Percentiles rank a stretch among this genome's conserved stretches.
phyloP scores from a whole-genome alignment of 2,888 invertebrate species.

The Brachyptera risi region DNA sequence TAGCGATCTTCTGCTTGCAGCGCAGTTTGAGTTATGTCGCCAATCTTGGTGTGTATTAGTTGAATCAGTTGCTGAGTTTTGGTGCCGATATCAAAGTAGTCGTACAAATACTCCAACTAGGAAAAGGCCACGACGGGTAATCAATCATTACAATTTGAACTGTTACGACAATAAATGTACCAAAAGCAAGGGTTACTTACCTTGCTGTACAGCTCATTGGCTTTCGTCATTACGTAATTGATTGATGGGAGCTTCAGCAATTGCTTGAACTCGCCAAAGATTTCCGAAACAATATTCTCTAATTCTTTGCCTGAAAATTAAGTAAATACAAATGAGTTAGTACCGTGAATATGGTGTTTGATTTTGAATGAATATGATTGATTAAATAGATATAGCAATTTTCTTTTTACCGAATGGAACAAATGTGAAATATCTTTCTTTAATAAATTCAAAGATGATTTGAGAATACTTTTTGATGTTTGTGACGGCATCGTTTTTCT shows the following conservation, averaged over 20 bases:
- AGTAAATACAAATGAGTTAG: background rate
- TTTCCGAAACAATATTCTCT: constrained; percentile 58
- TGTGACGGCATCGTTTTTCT: constrained; percentile 70
- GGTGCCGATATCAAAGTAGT: constrained; percentile 70
- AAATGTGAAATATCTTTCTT: constrained; percentile 61
- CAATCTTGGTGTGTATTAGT: constrained; percentile 64
- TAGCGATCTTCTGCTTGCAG: constrained; percentile 76
- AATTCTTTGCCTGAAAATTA: constrained; percentile 47
- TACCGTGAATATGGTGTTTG: background rate
- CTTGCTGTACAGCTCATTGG: constrained; percentile 58
- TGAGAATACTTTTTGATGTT: constrained; percentile 72
- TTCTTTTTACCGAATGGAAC: constrained; percentile 60
- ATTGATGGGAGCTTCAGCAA: constrained; percentile 59
- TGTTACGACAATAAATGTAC: no score
- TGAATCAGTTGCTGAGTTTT: constrained; percentile 60
- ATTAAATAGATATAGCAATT: background rate
- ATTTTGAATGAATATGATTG: background rate
- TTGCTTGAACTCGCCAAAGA: constrained; percentile 57
- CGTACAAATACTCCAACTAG: constrained; percentile 59
- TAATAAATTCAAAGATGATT: constrained; percentile 61
- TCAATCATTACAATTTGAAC: background rate
- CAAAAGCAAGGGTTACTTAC: no score
- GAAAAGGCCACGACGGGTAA: constrained; percentile 21
- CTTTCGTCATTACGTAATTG: constrained; percentile 52
- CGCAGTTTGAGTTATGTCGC: constrained; percentile 71